Evolutionary conservation across 2,113 vertebrate genomes (phyloP).

Genomic region (Ctenomys sociabilis): DNA sequence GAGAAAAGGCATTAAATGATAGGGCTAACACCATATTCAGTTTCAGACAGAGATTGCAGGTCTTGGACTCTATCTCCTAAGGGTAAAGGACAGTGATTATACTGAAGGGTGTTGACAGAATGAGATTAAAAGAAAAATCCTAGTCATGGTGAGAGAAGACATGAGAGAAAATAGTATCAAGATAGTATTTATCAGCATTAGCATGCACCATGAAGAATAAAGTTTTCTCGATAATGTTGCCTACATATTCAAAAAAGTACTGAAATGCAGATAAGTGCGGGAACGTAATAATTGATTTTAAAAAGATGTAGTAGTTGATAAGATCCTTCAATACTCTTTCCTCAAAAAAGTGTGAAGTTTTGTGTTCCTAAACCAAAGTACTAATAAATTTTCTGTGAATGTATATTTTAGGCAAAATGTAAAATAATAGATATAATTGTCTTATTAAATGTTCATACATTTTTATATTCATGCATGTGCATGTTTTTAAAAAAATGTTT

Average conservation of each 20-base stretch:
- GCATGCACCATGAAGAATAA: not conserved
- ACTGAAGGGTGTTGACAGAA: not conserved
- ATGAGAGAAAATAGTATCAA: not conserved
- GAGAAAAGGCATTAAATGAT: not conserved
- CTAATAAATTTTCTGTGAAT: not conserved
- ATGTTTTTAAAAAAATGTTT: not conserved
- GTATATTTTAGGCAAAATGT: not conserved
- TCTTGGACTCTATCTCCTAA: not conserved
- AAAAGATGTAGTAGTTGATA: not conserved
- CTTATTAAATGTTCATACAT: not conserved
- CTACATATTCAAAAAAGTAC: not conserved
- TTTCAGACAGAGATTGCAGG: not conserved
- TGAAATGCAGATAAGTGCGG: not conserved
- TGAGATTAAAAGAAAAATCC: not conserved
- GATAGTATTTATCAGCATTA: accelerated
- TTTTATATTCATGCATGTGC: not conserved
- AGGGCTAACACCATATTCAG: not conserved
- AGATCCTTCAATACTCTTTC: not conserved
- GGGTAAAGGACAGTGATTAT: not conserved
- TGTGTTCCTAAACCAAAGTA: not conserved
- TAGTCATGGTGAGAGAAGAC: not conserved
- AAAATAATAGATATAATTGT: not conserved
- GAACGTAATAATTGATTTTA: not conserved
- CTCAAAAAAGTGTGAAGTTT: not conserved
- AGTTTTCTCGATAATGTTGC: not conserved